Base-by-base conservation (phyloP, 2,888 invertebrate genomes). In the Cheilosia scutellata region DNA sequence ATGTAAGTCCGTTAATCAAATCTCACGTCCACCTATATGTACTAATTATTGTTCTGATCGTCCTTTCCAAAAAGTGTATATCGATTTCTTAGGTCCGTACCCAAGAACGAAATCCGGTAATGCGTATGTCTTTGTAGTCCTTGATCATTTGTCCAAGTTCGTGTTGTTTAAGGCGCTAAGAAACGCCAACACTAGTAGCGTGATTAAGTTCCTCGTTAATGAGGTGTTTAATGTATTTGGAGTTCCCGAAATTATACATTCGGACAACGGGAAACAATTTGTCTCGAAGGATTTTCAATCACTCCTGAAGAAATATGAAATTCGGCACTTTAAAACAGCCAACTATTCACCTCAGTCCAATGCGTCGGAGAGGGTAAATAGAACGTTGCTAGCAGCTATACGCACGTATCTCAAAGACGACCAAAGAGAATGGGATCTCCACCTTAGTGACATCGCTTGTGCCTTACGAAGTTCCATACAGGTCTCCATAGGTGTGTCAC, bases 201-300 rank as follows among this genome's bases (percentile, higher is more conserved):
- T 27, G 1, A 37, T 66, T 0, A 33, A 66, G n/a, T 40, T 25
- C 2, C 5, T 60, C 6, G 2, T 49, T n/a, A 33, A 66, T 37
- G 27, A 37, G 13, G 11, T 66, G 2, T 66, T 53, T 11, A 13
- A 70, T 5, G 25, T 33, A 29, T 57, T 70, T 2, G 44, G 70
- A 6, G 63, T 88, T 37, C 63, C 62, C 2, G 4, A 55, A 6
- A 49, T 87, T 0, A 66, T 88, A 2, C 44, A 57, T 13, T 76
- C 80, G 3, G 89, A 90, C 27, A 90, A 90, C 78, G 89, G 89
- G 89, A 89, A 66, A 20, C 20, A 20, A 20, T 90, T 89, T 66
- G 16, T 63, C 1, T 40, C 88, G 0, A 87, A 84, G 27, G 40
- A 63, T 13, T 89, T 88, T 57, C 31, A 87, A n/a, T 7, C 47